phyloP scores from a whole-genome alignment of 2,113 vertebrate genomes.

The Mesitornis unicolor region DNA sequence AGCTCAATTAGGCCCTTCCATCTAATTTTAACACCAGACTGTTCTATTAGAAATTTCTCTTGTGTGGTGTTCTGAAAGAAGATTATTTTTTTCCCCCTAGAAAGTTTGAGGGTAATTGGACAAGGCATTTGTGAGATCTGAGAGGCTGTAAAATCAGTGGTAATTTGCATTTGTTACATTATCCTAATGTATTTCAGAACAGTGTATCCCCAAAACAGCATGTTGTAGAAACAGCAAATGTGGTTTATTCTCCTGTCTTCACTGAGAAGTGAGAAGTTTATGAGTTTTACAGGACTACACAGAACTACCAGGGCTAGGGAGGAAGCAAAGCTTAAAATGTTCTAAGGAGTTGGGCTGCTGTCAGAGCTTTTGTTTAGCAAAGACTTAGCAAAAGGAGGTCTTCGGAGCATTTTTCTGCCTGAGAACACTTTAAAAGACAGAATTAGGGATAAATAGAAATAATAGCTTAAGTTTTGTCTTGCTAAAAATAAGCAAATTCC shows the following conservation, averaged over 20 bases:
- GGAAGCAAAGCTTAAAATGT: neutral
- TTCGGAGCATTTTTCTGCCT: neutral
- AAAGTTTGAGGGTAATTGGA: conserved; percentile 54
- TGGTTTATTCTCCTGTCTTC: conserved; percentile 8
- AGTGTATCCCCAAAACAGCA: conserved; percentile 35
- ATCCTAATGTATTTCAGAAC: conserved; percentile 52
- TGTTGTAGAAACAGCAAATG: neutral
- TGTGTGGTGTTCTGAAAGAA: neutral
- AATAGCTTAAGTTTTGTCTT: neutral
- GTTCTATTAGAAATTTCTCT: conserved; percentile 45
- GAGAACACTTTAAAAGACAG: neutral
- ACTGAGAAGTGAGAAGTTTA: neutral
- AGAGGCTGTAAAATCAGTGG: conserved; percentile 45
- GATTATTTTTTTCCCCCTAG: neutral
- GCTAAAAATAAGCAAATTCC: neutral
- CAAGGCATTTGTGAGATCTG: conserved; percentile 48
- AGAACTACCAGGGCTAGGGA: neutral
- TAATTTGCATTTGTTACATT: conserved; percentile 62
- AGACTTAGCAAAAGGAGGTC: neutral
- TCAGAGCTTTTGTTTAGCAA: neutral
- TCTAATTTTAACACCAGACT: conserved; percentile 40
- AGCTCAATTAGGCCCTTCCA: conserved; percentile 23
- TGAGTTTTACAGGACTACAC: conserved; percentile 20
- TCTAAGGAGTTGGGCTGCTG: neutral
- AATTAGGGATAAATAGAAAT: neutral